Conservation (phyloP, 2,113 vertebrate genomes). For the Lichenostomus cassidix region DNA sequence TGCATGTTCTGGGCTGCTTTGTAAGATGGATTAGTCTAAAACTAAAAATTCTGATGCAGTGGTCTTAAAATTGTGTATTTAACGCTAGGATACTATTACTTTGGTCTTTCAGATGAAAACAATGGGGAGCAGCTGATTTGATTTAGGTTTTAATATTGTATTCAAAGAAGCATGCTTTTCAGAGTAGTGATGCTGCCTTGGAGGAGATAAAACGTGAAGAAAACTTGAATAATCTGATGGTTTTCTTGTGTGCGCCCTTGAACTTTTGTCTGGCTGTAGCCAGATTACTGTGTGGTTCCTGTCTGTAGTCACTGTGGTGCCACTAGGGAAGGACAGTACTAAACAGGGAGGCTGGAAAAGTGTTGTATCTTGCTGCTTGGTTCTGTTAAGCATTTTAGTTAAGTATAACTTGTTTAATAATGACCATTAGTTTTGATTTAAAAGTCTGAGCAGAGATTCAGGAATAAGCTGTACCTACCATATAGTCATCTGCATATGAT, state of each 20-base stretch:
- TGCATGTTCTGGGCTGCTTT: slow-evolving; percentile 29
- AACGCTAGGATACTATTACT: slow-evolving; percentile 5
- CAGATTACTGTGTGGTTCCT: not conserved
- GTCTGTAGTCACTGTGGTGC: not conserved
- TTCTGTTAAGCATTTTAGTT: slow-evolving; percentile 28
- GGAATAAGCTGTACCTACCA: slow-evolving; percentile 66
- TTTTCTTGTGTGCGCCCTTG: slow-evolving; percentile 30
- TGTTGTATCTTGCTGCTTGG: slow-evolving; percentile 17
- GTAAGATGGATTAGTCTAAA: slow-evolving; percentile 19
- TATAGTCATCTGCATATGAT: slow-evolving; percentile 73
- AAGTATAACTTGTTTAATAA: not conserved
- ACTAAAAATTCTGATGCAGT: slow-evolving; percentile 30
- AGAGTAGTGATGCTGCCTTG: slow-evolving; percentile 13
- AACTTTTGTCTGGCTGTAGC: slow-evolving; percentile 8
- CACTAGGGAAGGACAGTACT: slow-evolving; percentile 16
- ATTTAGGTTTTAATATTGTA: not conserved
- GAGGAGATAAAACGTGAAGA: slow-evolving; percentile 30
- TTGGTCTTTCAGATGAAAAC: slow-evolving; percentile 29
- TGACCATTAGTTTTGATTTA: not conserved
- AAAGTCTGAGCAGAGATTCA: slow-evolving; percentile 37
- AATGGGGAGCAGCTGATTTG: slow-evolving; percentile 39
- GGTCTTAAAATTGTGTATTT: slow-evolving; percentile 44
- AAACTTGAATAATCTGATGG: slow-evolving; percentile 17
- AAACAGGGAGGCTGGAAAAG: not conserved
- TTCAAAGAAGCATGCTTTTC: slow-evolving; percentile 26